phyloP scores from a whole-genome alignment of 1,140 invertebrate species.

The Dolichoris vasculosae region DNA sequence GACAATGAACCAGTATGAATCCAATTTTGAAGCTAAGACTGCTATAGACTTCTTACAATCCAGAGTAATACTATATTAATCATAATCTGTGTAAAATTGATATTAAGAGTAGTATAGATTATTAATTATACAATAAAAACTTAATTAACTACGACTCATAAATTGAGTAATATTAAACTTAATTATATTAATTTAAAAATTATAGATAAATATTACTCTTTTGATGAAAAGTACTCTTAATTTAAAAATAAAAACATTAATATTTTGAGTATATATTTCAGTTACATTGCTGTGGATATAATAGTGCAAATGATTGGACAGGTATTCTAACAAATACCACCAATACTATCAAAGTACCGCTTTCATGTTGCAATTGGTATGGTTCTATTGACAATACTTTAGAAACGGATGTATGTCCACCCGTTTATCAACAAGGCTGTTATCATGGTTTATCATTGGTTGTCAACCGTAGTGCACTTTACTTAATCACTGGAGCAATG shows the following conservation, averaged over 20 bases:
- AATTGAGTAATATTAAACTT: too few relatives aligned
- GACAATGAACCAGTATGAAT: constrained; percentile 77
- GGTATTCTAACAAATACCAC: constrained; percentile 57
- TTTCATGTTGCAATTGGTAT: constrained; percentile 75
- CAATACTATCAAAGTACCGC: constrained; percentile 69
- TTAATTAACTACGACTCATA: too few relatives aligned
- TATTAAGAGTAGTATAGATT: background rate
- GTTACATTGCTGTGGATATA: constrained; percentile 85
- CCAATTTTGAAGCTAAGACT: constrained; percentile 70
- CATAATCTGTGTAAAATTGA: background rate
- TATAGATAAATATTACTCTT: background rate
- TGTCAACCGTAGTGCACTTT: constrained; percentile 82
- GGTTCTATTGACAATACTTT: constrained; percentile 40
- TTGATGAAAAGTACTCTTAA: background rate
- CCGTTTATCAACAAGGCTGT: constrained; percentile 79
- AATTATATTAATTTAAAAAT: too few relatives aligned
- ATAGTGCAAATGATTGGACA: constrained; percentile 79
- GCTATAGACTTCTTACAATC: constrained; percentile 81
- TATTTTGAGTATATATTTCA: constrained; percentile 64
- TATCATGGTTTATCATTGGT: constrained; percentile 79
- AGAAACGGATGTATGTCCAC: constrained; percentile 50
- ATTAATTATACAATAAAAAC: background rate
- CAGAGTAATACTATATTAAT: constrained; percentile 72
- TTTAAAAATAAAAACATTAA: background rate
- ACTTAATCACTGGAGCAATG: constrained; percentile 86